Conservation (phyloP, 2,888 invertebrate genomes). For the Philaethria dido region DNA sequence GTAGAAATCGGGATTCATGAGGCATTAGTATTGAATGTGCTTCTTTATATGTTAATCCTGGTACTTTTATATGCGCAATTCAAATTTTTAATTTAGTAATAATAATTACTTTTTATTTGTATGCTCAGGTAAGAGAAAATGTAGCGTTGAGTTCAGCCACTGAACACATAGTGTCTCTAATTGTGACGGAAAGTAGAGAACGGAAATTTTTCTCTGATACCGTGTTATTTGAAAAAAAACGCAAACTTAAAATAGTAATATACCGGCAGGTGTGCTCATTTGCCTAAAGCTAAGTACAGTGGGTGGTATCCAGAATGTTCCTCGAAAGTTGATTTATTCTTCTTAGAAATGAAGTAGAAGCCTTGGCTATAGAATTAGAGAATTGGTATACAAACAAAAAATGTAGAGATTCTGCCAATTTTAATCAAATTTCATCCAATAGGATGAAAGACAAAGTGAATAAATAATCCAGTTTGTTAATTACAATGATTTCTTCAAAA, state of each 20-base stretch:
- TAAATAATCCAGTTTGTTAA: too few species aligned
- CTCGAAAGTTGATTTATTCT: background rate
- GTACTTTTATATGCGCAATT: background rate
- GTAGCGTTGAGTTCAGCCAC: too few species aligned
- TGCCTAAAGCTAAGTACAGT: too few species aligned
- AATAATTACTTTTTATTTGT: background rate
- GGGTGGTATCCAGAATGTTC: background rate
- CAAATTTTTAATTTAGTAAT: background rate
- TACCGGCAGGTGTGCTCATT: too few species aligned
- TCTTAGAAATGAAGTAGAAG: background rate
- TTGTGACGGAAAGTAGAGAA: too few species aligned
- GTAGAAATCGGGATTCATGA: conserved; percentile 11
- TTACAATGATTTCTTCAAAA: too few species aligned
- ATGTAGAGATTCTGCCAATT: background rate
- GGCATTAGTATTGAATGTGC: background rate
- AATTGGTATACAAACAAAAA: background rate
- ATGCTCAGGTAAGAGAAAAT: too few species aligned
- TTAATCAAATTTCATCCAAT: background rate
- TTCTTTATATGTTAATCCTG: conserved; percentile 3
- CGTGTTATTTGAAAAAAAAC: too few species aligned
- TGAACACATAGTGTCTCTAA: too few species aligned
- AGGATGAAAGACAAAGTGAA: too few species aligned
- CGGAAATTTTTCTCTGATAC: too few species aligned
- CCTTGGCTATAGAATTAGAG: background rate
- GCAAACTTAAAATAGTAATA: too few species aligned